Conservation (phyloP, 2,888 invertebrate genomes). For the Elegia similella region DNA sequence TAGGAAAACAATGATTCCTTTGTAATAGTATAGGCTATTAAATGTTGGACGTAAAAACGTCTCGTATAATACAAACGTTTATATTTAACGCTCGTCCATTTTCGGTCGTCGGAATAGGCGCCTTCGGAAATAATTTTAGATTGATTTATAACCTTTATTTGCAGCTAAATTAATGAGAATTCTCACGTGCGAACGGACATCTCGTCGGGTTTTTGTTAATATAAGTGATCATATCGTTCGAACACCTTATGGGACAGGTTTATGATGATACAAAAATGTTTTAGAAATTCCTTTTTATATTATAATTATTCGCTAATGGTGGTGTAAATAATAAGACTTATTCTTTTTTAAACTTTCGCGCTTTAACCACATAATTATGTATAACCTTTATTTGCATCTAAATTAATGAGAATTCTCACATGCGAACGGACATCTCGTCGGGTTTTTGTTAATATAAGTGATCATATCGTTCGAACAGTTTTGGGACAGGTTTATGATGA, state of each 20-base stretch:
- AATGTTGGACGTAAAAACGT: constrained; percentile 67
- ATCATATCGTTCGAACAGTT: constrained; percentile 12
- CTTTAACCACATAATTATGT: too few relatives aligned
- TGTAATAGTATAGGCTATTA: constrained; percentile 78
- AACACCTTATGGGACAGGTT: constrained; percentile 13
- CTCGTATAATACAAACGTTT: constrained; percentile 40
- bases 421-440: not conserved
- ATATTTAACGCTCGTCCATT: constrained; percentile 45
- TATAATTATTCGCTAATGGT: constrained; percentile 13
- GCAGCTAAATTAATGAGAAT: constrained; percentile 16
- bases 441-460: constrained; percentile 15
- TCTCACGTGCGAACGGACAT: not conserved
- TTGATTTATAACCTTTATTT: constrained; percentile 59
- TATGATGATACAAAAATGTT: constrained; percentile 13
- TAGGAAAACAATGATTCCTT: constrained; percentile 77
- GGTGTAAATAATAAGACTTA: too few relatives aligned
- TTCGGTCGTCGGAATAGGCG: constrained; percentile 49
- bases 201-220: constrained; percentile 10
- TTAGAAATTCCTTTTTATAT: constrained; percentile 12
- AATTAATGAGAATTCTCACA: constrained; percentile 7
- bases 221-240: constrained; percentile 16
- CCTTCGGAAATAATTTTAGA: constrained; percentile 61
- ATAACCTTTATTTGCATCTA: constrained; percentile 34
- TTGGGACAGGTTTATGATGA: constrained; percentile 15
- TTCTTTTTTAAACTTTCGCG: too few relatives aligned